Percentiles rank a stretch among this genome's conserved stretches.
Conservation (phyloP, 1,140 invertebrate species). For the Heterodera carotae region DNA sequence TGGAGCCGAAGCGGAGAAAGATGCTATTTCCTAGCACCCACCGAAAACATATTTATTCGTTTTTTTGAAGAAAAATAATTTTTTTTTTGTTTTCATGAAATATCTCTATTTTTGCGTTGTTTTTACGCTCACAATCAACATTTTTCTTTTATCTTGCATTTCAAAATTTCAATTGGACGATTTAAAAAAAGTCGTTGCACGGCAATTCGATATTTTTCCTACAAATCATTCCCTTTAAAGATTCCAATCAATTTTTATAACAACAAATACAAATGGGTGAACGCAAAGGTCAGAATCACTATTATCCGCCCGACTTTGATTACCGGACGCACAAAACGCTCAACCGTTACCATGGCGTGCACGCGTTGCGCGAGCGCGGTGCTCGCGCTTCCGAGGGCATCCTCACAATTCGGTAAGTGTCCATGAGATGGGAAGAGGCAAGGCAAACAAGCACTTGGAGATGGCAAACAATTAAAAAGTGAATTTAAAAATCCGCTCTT, state of each 20-base stretch:
- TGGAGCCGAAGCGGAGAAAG: conserved; percentile 27
- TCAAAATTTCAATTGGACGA: too few species aligned
- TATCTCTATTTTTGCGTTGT: too few species aligned
- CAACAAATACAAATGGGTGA: conserved; percentile 76
- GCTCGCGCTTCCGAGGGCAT: conserved; percentile 92
- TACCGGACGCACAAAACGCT: conserved; percentile 82
- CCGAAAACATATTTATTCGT: conserved; percentile 2
- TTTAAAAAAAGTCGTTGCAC: too few species aligned
- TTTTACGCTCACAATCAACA: too few species aligned
- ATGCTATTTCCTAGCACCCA: conserved; percentile 34
- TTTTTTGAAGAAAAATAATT: conserved; percentile 12
- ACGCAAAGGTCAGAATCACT: conserved; percentile 78
- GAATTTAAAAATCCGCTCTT: neutral
- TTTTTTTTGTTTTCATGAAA: neutral
- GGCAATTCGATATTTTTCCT: too few species aligned
- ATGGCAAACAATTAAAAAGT: too few species aligned
- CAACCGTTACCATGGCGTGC: conserved; percentile 87
- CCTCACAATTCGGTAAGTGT: conserved; percentile 78
- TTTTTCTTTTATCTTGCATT: too few species aligned
- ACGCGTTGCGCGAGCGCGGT: conserved; percentile 91
- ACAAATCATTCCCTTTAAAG: too few species aligned
- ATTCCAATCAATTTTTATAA: too few species aligned
- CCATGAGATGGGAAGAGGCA: too few species aligned
- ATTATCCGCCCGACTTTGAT: conserved; percentile 98
- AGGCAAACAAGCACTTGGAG: too few species aligned